Conservation (phyloP, 2,888 invertebrate genomes). For the Gerris lacustris region DNA sequence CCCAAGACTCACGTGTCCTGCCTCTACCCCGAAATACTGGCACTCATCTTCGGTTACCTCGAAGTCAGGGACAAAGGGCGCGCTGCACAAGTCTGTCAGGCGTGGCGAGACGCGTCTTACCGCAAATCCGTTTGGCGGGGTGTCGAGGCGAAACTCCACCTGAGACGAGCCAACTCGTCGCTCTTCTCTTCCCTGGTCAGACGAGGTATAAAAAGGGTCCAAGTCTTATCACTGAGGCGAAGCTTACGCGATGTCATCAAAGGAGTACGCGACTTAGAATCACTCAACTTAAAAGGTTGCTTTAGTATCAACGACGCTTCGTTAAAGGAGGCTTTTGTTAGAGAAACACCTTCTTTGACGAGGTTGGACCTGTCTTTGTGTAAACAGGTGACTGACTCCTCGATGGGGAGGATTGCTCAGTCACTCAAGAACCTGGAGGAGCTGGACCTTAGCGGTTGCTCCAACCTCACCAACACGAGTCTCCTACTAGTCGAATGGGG, state of each 20-base stretch:
- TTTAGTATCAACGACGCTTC: conserved; percentile 83
- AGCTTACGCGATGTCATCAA: conserved; percentile 73
- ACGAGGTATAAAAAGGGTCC: conserved; percentile 76
- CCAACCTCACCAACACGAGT: conserved; percentile 79
- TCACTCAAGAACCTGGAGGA: conserved; percentile 73
- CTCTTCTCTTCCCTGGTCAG: conserved; percentile 75
- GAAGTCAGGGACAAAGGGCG: conserved; percentile 79
- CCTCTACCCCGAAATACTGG: conserved; percentile 82
- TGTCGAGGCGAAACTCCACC: conserved; percentile 80
- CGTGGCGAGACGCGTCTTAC: conserved; percentile 87
- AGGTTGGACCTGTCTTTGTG: conserved; percentile 79
- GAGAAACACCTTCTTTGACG: conserved; percentile 62
- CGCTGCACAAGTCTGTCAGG: conserved; percentile 76
- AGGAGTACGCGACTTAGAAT: conserved; percentile 72
- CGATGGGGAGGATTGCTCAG: conserved; percentile 71
- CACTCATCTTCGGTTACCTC: conserved; percentile 80
- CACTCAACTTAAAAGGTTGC: conserved; percentile 82
- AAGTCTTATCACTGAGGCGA: conserved; percentile 72
- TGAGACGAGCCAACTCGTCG: conserved; percentile 68
- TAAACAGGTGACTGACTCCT: conserved; percentile 88
- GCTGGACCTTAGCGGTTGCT: conserved; percentile 82
- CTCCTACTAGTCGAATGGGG: conserved; percentile 78
- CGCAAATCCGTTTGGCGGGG: conserved; percentile 88
- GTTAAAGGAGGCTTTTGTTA: conserved; percentile 66
- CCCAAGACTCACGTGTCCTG: conserved; percentile 61